Conservation (phyloP, 2,888 invertebrate genomes). For the Pseudolycoriella hygida region DNA sequence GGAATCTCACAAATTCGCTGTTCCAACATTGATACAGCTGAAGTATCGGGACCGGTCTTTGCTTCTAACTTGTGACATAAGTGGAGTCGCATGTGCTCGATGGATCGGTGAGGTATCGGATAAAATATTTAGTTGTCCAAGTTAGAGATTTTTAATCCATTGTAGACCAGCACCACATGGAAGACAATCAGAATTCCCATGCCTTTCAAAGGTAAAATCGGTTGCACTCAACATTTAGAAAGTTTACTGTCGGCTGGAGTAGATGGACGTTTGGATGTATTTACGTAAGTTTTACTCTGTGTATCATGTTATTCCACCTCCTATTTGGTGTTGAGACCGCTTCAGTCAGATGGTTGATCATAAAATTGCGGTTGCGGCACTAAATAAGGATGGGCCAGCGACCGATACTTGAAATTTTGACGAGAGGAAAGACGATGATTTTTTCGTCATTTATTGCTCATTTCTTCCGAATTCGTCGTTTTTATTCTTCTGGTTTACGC, state of each 20-base stretch:
- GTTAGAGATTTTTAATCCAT: too few species aligned
- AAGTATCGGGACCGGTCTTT: slow-evolving; percentile 16
- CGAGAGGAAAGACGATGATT: too few species aligned
- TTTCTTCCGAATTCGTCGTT: too few species aligned
- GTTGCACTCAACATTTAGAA: slow-evolving; percentile 20
- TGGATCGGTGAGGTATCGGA: slow-evolving; percentile 13
- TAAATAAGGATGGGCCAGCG: too few species aligned
- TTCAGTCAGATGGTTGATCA: too few species aligned
- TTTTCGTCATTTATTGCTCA: too few species aligned
- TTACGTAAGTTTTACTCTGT: slow-evolving; percentile 13
- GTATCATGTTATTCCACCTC: background rate
- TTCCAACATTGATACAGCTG: slow-evolving; percentile 17
- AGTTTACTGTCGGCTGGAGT: slow-evolving; percentile 21
- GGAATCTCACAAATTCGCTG: slow-evolving; percentile 22
- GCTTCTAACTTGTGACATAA: slow-evolving; percentile 24
- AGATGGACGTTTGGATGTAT: slow-evolving; percentile 23
- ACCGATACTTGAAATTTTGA: too few species aligned
- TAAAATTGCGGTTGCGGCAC: too few species aligned
- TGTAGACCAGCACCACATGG: slow-evolving; percentile 12
- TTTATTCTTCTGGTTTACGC: too few species aligned
- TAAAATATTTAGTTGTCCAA: too few species aligned
- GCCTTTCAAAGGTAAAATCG: slow-evolving; percentile 24
- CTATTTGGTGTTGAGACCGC: too few species aligned
- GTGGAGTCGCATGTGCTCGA: slow-evolving; percentile 24
- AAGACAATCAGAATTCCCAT: slow-evolving; percentile 22